phyloP scores from a whole-genome alignment of 2,888 invertebrate genomes.

The Drosophila cracens region DNA sequence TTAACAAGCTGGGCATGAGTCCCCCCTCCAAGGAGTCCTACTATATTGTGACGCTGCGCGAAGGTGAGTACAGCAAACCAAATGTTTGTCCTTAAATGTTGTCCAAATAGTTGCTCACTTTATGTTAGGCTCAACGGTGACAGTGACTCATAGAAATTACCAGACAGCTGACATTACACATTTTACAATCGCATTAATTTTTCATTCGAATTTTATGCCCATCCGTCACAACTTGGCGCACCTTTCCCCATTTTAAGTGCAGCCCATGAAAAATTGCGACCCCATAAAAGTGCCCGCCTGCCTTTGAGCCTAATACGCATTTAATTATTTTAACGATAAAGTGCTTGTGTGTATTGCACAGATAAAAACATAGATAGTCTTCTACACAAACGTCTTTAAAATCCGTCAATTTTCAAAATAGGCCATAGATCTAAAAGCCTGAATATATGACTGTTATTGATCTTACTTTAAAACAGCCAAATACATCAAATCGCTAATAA shows the following conservation, averaged over 20 bases:
- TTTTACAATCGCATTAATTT: slow-evolving; percentile 80
- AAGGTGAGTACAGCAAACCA: slow-evolving; percentile 86
- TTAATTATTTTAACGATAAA: slow-evolving; percentile 72
- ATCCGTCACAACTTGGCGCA: slow-evolving; percentile 29
- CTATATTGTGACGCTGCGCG: slow-evolving; percentile 90
- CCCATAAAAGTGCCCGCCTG: slow-evolving; percentile 56
- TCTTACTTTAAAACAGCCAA: background rate
- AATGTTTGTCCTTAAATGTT: background rate
- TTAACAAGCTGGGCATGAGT: slow-evolving; percentile 90
- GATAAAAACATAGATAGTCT: background rate
- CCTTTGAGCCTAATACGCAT: slow-evolving; percentile 41
- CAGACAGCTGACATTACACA: slow-evolving; percentile 65
- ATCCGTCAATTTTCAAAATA: background rate
- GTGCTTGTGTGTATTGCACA: slow-evolving; percentile 29
- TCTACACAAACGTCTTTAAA: background rate
- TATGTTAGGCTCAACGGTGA: slow-evolving; percentile 38
- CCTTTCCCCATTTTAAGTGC: slow-evolving; percentile 58
- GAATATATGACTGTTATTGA: background rate
- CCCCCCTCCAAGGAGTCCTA: slow-evolving; percentile 89
- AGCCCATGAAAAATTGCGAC: slow-evolving; percentile 62
- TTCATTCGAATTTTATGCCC: slow-evolving; percentile 69
- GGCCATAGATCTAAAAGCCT: background rate
- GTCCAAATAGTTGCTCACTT: slow-evolving; percentile 41
- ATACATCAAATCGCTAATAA: background rate
- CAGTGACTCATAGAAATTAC: slow-evolving; percentile 51